Percentiles rank a stretch among this genome's conserved stretches.
These are phyloP conservation scores for Pteromalus puparum DNA, from an alignment of 1,140 invertebrate species.

Conservation along the genomic window DNA sequence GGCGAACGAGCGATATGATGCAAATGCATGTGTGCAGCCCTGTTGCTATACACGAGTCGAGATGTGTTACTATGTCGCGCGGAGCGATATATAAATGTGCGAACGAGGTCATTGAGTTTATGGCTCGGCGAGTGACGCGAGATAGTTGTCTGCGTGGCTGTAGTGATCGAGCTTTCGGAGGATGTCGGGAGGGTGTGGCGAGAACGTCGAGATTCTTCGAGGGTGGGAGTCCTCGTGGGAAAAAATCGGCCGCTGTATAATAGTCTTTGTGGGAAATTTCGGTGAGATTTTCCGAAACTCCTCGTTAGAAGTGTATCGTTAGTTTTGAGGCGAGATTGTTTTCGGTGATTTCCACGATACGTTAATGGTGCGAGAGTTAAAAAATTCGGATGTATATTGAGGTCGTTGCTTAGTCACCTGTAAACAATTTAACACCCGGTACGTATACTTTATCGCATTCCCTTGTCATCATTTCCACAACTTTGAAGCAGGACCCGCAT, in stretches of 20 bases:
- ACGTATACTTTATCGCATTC: neutral
- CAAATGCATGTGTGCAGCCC: neutral
- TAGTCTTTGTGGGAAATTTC: too few species aligned
- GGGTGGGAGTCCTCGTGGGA: constrained; percentile 8
- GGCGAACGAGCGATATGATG: too few species aligned
- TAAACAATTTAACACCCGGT: too few species aligned
- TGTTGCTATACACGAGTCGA: neutral
- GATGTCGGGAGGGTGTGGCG: neutral
- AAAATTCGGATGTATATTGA: too few species aligned
- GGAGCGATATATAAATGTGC: constrained; percentile 31
- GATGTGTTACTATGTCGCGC: constrained; percentile 43
- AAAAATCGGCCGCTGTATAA: neutral
- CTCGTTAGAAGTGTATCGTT: too few species aligned
- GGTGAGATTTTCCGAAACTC: too few species aligned
- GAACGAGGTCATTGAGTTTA: constrained; percentile 30
- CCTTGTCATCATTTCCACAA: neutral
- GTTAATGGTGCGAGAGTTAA: too few species aligned
- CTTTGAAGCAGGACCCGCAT: neutral
- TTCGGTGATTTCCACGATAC: too few species aligned
- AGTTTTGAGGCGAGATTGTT: too few species aligned
- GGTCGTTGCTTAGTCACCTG: too few species aligned
- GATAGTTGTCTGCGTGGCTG: neutral
- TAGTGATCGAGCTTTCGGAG: neutral
- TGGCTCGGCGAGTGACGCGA: neutral
- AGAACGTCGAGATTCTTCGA: neutral